phyloP scores from a whole-genome alignment of 2,113 vertebrate genomes.

The Trochalopteron elliotii region DNA sequence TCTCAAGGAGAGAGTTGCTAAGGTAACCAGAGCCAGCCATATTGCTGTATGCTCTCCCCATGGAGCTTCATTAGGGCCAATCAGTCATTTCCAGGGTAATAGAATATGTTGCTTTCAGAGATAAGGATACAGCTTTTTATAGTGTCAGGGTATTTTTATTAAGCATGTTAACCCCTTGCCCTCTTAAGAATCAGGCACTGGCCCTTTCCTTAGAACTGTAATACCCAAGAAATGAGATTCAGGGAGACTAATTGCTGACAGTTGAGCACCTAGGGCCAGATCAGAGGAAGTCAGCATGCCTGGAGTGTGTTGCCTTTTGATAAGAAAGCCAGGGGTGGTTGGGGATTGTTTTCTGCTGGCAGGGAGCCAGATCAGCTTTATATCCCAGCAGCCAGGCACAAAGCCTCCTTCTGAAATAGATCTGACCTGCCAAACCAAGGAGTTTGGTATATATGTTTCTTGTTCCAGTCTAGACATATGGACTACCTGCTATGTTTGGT shows the following conservation, averaged over 20 bases:
- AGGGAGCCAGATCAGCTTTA: not conserved
- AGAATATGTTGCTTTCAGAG: slow-evolving; percentile 35
- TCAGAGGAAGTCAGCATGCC: not conserved
- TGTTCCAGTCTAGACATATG: not conserved
- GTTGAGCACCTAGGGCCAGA: not conserved
- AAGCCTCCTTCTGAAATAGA: not conserved
- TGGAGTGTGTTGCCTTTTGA: not conserved
- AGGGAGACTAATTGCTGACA: not conserved
- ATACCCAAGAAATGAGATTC: slow-evolving; percentile 17
- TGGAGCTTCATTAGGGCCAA: slow-evolving; percentile 64
- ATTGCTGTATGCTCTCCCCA: slow-evolving; percentile 48
- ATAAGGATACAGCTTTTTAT: slow-evolving; percentile 66
- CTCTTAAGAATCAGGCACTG: slow-evolving; percentile 13
- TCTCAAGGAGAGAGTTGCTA: slow-evolving; percentile 75
- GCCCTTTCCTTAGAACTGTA: not conserved
- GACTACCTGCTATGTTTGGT: not conserved
- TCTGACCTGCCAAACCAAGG: not conserved
- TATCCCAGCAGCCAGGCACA: not conserved
- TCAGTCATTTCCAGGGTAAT: slow-evolving; percentile 67
- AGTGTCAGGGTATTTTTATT: slow-evolving; percentile 47
- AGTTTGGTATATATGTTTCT: not conserved
- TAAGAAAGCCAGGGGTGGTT: not conserved
- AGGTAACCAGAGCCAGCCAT: slow-evolving; percentile 71
- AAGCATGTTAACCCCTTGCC: slow-evolving; percentile 52
- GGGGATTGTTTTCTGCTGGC: not conserved